Conservation (phyloP, 1,140 invertebrate genomes). For the Drosophila seguyi region DNA sequence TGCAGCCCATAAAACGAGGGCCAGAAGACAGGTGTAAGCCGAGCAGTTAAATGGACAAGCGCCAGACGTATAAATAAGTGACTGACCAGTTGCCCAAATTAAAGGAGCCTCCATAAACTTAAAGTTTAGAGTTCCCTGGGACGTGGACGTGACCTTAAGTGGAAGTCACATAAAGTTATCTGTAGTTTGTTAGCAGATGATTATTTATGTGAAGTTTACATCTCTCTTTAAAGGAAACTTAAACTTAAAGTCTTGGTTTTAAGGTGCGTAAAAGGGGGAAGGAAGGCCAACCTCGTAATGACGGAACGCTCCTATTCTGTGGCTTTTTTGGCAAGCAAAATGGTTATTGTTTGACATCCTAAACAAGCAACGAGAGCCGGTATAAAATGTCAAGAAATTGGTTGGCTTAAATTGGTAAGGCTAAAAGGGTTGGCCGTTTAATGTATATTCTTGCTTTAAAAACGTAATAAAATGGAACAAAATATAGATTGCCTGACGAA, state of each 20-base stretch:
- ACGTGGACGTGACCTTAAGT: constrained; percentile 22
- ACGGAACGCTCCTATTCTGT: constrained; percentile 7
- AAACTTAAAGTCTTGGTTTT: constrained; percentile 24
- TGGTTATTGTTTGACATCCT: constrained; percentile 46
- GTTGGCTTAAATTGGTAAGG: constrained; percentile 11
- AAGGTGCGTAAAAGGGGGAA: constrained; percentile 9
- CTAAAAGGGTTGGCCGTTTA: constrained; percentile 13
- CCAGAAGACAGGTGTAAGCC: constrained; percentile 49
- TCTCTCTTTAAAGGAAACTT: constrained; percentile 11
- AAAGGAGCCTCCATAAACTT: constrained; percentile 50
- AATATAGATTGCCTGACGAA: neutral
- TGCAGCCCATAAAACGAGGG: constrained; percentile 44
- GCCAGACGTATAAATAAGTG: constrained; percentile 32
- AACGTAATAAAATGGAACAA: too few species aligned
- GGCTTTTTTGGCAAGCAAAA: constrained; percentile 37
- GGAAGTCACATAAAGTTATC: neutral
- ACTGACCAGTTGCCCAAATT: constrained; percentile 44
- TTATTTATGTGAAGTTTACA: neutral
- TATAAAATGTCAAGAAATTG: constrained; percentile 38
- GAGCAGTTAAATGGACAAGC: constrained; percentile 41
- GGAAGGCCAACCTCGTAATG: neutral
- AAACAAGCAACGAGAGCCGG: constrained; percentile 37
- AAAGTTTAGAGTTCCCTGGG: constrained; percentile 12
- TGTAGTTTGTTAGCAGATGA: neutral
- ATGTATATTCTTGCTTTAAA: neutral